Conservation (phyloP, 2,113 vertebrate genomes). For the Vanacampus margaritifer region DNA sequence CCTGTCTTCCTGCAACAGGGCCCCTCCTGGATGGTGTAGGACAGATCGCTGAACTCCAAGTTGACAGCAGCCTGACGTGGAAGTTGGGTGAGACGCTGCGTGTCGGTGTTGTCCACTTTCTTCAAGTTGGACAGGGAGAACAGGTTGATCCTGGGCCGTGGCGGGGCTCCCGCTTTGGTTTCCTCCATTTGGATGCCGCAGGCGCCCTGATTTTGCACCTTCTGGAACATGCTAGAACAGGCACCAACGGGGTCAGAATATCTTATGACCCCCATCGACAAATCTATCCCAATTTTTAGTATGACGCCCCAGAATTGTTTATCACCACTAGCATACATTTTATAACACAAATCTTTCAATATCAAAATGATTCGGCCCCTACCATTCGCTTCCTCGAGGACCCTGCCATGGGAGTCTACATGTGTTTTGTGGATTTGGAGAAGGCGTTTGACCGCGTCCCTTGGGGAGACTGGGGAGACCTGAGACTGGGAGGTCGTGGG, state of each 20-base stretch:
- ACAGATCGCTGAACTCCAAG: conserved; percentile 5
- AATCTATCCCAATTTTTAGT: not conserved
- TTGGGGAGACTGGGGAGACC: too few relatives aligned
- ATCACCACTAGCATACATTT: not conserved
- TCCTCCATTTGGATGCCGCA: not conserved
- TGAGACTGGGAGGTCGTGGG: too few relatives aligned
- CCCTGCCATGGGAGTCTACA: too few relatives aligned
- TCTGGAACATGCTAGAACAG: not conserved
- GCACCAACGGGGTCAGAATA: not conserved
- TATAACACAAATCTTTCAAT: too few relatives aligned
- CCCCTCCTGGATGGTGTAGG: not conserved
- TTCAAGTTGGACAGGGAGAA: not conserved
- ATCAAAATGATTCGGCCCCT: too few relatives aligned
- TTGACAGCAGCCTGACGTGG: not conserved
- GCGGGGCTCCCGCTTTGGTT: too few relatives aligned
- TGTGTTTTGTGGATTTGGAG: too few relatives aligned
- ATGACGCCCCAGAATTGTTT: not conserved
- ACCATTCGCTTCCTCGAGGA: not conserved
- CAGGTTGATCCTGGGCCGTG: not conserved
- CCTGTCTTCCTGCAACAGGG: not conserved
- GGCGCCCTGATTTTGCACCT: not conserved
- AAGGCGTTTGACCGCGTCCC: too few relatives aligned
- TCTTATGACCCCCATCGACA: not conserved
- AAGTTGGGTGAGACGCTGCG: not conserved
- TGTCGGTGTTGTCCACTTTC: not conserved